phyloP scores from a whole-genome alignment of 2,888 invertebrate genomes.

The Pinctada fucata region DNA sequence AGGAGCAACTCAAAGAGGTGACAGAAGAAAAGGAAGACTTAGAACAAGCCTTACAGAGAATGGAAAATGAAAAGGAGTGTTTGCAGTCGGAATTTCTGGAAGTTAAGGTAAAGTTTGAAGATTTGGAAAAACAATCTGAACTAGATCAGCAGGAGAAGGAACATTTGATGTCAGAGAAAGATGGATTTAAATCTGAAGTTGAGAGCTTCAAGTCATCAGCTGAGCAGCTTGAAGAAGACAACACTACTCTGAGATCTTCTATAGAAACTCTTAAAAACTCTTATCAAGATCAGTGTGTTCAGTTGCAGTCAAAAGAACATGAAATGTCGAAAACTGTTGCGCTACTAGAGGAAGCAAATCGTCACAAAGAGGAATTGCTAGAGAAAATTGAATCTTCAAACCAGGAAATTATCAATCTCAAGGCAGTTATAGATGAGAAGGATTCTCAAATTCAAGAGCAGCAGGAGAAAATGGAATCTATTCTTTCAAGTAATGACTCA shows the following conservation, averaged over 20 bases:
- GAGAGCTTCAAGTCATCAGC: neutral
- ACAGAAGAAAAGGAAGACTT: conserved; percentile 1
- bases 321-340: neutral
- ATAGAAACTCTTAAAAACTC: neutral
- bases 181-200: neutral
- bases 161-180: neutral
- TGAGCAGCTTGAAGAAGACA: neutral
- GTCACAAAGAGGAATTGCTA: neutral
- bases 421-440: neutral
- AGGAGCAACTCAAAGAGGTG: neutral
- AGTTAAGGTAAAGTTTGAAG: neutral
- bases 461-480: neutral
- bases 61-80: conserved; percentile 35
- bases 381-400: neutral
- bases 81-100: neutral
- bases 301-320: neutral
- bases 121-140: conserved; percentile 26
- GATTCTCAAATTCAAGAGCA: neutral
- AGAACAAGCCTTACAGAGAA: conserved; percentile 5
- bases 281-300: neutral
- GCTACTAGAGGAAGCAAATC: neutral
- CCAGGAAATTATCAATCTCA: neutral
- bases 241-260: neutral
- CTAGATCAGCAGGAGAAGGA: conserved; percentile 32
- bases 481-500: neutral